These are phyloP conservation scores for Dendrolimus kikuchii DNA, from an alignment of 1,140 invertebrate species.

Conservation along the genomic window DNA sequence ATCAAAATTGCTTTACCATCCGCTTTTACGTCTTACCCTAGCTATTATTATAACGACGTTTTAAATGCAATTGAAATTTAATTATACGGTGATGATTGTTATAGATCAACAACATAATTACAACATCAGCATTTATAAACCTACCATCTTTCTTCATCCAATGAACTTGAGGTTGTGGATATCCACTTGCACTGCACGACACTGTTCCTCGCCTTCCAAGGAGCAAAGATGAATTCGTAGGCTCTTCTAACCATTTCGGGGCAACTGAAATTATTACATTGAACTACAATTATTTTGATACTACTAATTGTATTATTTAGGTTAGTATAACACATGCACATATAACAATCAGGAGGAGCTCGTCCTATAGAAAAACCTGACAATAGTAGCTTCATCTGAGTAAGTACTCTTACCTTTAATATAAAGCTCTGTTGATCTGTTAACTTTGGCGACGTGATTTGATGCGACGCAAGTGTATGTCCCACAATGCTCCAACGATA, in stretches of 20 bases:
- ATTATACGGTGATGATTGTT: not conserved
- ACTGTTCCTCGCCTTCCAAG: conserved; percentile 81
- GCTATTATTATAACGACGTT: no score
- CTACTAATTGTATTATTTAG: no score
- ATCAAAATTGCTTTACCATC: no score
- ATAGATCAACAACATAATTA: conserved; percentile 1
- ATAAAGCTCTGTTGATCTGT: conserved; percentile 85
- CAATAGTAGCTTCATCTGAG: conserved; percentile 1
- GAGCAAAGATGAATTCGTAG: conserved; percentile 82
- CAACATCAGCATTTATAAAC: conserved; percentile 2
- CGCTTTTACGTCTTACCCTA: no score
- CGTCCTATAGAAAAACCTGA: no score
- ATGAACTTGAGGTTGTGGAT: conserved; percentile 80
- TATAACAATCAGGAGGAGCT: no score
- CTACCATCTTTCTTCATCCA: conserved; percentile 80
- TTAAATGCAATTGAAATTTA: no score
- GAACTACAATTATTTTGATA: no score
- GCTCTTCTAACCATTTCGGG: conserved; percentile 87
- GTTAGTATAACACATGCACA: no score
- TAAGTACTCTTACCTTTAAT: conserved; percentile 80
- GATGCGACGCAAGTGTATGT: conserved; percentile 91
- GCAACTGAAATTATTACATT: conserved; percentile 75
- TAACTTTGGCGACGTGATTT: conserved; percentile 87
- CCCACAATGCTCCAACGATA: conserved; percentile 84
- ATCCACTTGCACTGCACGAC: conserved; percentile 85